phyloP scores from a whole-genome alignment of 1,140 invertebrate genomes.

The Drosophila auraria region DNA sequence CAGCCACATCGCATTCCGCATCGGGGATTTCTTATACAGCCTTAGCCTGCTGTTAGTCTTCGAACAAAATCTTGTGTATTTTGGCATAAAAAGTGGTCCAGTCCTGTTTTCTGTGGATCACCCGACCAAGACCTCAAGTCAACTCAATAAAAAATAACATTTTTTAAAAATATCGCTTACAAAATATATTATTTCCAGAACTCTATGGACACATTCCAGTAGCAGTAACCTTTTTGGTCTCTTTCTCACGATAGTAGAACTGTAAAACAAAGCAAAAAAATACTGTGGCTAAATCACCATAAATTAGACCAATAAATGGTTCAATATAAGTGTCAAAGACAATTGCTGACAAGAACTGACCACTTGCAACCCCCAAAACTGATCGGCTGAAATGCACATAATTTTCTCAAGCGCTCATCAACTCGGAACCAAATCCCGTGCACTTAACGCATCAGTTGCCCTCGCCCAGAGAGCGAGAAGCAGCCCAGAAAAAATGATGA shows the following conservation, averaged over 20 bases:
- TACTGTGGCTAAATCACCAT: too few species aligned
- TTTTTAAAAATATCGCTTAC: too few species aligned
- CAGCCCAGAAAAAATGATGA: conserved; percentile 65
- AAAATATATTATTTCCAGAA: too few species aligned
- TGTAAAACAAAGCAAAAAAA: not conserved
- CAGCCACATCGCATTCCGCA: too few species aligned
- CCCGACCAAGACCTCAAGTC: too few species aligned
- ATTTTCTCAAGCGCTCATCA: conserved; percentile 53
- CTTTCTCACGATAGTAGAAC: conserved; percentile 10
- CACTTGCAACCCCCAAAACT: conserved; percentile 1
- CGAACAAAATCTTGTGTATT: too few species aligned
- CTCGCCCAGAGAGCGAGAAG: conserved; percentile 23
- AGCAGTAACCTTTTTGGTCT: too few species aligned
- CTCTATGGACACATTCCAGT: not conserved
- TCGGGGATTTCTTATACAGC: too few species aligned
- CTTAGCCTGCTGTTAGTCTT: too few species aligned
- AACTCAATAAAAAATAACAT: too few species aligned
- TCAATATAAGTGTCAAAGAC: conserved; percentile 7
- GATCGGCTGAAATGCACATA: conserved; percentile 26
- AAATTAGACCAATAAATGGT: conserved; percentile 1
- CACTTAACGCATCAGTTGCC: conserved; percentile 56
- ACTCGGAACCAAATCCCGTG: conserved; percentile 29
- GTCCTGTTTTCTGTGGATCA: too few species aligned
- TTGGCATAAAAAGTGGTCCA: too few species aligned
- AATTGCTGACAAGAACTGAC: conserved; percentile 20